A percentile compares a stretch with the other conserved stretches of the same genome.
Conservation (phyloP, 2,888 invertebrate genomes). For the Nomada fucata region DNA sequence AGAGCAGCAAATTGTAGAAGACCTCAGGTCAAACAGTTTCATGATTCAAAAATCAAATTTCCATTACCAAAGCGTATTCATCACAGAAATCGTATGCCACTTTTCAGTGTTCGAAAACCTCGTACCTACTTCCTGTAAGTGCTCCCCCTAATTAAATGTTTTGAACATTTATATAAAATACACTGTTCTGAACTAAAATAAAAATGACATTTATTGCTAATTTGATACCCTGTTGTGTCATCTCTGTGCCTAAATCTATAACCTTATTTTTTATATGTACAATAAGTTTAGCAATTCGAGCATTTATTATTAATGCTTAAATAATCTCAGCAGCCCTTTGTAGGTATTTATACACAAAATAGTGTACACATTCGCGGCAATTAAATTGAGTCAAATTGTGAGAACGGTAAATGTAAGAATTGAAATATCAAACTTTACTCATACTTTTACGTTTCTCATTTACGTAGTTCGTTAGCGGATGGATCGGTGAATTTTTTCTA, state of each 20-base stretch:
- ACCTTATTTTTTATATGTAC: neutral
- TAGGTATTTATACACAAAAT: neutral
- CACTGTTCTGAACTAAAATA: slow-evolving; percentile 58
- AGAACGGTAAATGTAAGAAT: no score
- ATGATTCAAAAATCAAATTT: slow-evolving; percentile 98
- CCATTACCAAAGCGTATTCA: slow-evolving; percentile 96
- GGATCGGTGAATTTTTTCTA: neutral
- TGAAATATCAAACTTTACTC: neutral
- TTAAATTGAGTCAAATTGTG: neutral
- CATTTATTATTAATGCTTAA: neutral
- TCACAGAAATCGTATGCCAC: slow-evolving; percentile 92
- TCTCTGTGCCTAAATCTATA: neutral
- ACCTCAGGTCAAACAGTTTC: slow-evolving; percentile 99
- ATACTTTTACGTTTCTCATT: neutral
- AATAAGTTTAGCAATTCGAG: neutral
- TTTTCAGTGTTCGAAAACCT: slow-evolving; percentile 93
- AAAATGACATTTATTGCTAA: slow-evolving; percentile 47
- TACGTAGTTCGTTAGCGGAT: slow-evolving; percentile 36
- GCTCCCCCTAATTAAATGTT: slow-evolving; percentile 37
- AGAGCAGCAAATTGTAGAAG: slow-evolving; percentile 95
- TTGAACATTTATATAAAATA: slow-evolving; percentile 48
- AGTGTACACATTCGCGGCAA: neutral
- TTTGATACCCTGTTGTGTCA: neutral
- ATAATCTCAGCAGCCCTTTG: neutral
- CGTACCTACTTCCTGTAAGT: slow-evolving; percentile 90